Evolutionary conservation across 1,140 invertebrate species (phyloP).

Genomic region (Drosophila trapezifrons): DNA sequence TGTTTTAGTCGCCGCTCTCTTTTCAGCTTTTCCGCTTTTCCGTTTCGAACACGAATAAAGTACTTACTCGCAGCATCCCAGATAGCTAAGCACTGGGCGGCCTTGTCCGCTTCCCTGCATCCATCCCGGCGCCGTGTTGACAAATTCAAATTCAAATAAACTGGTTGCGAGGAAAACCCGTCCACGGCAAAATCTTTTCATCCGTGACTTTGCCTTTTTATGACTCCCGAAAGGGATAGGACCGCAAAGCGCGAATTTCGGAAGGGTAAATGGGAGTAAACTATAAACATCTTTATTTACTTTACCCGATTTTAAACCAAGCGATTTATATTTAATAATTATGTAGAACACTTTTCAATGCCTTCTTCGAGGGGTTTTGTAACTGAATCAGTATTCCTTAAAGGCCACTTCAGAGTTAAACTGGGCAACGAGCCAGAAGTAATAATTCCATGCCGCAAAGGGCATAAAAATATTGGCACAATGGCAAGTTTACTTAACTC

Average conservation of each 20-base stretch:
- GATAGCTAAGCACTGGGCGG: constrained; percentile 33
- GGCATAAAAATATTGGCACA: constrained; percentile 36
- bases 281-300: background rate
- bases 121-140: constrained; percentile 30
- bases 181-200: constrained; percentile 12
- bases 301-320: too few species aligned
- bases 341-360: constrained; percentile 1
- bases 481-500: constrained; percentile 46
- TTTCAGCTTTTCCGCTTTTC: constrained; percentile 37
- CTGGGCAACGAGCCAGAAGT: background rate
- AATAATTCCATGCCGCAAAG: constrained; percentile 5
- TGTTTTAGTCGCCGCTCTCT: constrained; percentile 37
- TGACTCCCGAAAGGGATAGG: constrained; percentile 18
- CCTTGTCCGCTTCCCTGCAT: constrained; percentile 32
- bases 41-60: constrained; percentile 37
- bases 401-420: background rate
- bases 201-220: constrained; percentile 16
- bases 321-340: too few species aligned
- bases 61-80: constrained; percentile 32
- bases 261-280: background rate
- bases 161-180: constrained; percentile 7
- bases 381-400: too few species aligned
- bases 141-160: constrained; percentile 59
- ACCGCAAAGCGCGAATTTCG: constrained; percentile 13
- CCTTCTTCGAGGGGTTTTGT: background rate